Base-by-base conservation (phyloP, 2,888 invertebrate genomes). In the Dolichopus griseipennis region DNA sequence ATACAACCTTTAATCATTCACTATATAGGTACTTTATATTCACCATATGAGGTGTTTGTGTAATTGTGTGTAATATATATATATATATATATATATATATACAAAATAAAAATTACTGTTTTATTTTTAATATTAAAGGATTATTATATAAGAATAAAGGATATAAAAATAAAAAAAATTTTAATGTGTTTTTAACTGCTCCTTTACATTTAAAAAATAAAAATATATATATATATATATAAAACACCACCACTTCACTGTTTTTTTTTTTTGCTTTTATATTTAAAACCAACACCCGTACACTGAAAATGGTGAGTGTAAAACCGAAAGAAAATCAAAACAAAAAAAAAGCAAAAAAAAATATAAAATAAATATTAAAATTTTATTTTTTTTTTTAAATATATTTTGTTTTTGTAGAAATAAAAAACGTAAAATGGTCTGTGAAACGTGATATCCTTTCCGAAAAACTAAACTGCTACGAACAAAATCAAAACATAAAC, bases 401-500 rank as follows among this genome's bases (percentile, higher is more conserved):
- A n/a, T n/a, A n/a, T n/a, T n/a, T 52, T 37, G 8, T 37, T 37
- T 37, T 37, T 37, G 37, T 37, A 37, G 8, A 37, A 12, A 37
- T 7, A 37, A 37, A 37, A 37, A 52, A 52, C 52, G 15, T 52
- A 52, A 43, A 43, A 43, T 15, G 15, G 12, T 43, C 12, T n/a
- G n/a, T 43, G n/a, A 52, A 52, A 52, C 52, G 52, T 52, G 52
- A 52, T 52, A 52, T 52, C 52, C 52, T 52, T 52, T 52, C 52
- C 52, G 52, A 52, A 52, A 52, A 52, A 52, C 8, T 15, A 52
- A 52, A 52, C 52, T 52, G 52, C 15, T 52, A 63, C 63, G 63
- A 63, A 15, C 63, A 63, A 63, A 63, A 63, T 63, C 52, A 52
- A 52, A 52, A 52, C 18, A 52, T 63, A 63, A 63, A 63, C 63